Conservation (phyloP, 2,113 vertebrate species). For the Atlantisia rogersi region DNA sequence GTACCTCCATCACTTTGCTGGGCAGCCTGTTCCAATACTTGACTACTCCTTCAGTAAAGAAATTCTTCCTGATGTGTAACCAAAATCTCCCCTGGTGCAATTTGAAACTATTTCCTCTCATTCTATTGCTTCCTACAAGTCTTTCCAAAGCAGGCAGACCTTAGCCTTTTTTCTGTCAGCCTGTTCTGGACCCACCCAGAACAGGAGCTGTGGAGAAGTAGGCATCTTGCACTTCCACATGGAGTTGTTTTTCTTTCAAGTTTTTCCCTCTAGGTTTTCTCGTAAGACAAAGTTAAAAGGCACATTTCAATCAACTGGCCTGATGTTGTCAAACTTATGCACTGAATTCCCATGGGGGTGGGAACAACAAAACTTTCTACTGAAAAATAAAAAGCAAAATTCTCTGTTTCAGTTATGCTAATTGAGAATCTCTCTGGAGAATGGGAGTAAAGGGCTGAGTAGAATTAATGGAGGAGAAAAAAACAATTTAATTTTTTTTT, state of each 20-base stretch:
- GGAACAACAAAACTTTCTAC: not conserved
- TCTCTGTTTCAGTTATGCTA: not conserved
- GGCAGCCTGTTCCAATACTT: too few relatives aligned
- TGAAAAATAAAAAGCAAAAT: not conserved
- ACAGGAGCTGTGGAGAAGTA: not conserved
- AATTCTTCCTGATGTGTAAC: too few relatives aligned
- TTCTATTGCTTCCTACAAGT: not conserved
- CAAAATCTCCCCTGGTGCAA: too few relatives aligned
- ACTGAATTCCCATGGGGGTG: not conserved
- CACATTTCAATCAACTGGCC: not conserved
- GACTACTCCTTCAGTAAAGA: too few relatives aligned
- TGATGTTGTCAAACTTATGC: not conserved
- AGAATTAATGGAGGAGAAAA: conserved; percentile 28
- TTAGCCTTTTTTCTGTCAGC: not conserved
- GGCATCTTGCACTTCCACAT: not conserved
- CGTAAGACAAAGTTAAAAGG: not conserved
- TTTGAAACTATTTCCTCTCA: too few relatives aligned
- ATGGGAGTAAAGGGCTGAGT: not conserved
- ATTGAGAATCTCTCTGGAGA: not conserved
- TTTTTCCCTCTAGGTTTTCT: conserved; percentile 5
- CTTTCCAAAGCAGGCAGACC: not conserved
- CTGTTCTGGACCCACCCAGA: not conserved
- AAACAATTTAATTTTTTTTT: not conserved
- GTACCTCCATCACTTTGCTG: too few relatives aligned
- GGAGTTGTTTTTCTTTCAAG: not conserved